Evolutionary conservation across 2,888 invertebrate genomes (phyloP).

Genomic region (Serrognathus titanus): DNA sequence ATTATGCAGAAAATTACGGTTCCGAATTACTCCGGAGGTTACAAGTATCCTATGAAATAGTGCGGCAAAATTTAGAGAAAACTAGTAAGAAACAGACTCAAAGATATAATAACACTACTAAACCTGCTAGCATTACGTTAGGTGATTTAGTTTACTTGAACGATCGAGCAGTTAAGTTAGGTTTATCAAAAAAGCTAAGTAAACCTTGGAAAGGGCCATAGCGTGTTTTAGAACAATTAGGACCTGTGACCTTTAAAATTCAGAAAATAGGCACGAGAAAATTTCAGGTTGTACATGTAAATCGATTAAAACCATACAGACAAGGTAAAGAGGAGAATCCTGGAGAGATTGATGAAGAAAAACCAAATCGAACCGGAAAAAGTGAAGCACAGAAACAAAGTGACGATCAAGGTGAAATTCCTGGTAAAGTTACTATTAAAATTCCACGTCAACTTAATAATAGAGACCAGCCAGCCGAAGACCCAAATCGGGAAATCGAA

Average conservation of each 20-base stretch:
- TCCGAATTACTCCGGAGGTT: conserved; percentile 10
- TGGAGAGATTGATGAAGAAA: background rate
- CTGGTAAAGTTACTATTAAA: no score
- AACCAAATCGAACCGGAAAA: no score
- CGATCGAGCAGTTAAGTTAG: background rate
- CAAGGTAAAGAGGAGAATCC: background rate
- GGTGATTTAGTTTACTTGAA: background rate
- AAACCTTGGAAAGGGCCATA: conserved; percentile 1
- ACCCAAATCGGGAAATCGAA: no score
- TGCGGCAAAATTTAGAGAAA: background rate
- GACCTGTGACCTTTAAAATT: conserved; percentile 1
- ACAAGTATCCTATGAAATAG: background rate
- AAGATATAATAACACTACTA: conserved; percentile 1
- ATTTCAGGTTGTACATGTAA: background rate
- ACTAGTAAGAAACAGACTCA: no score
- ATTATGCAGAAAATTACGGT: conserved; percentile 22
- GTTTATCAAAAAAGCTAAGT: background rate
- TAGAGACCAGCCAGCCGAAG: no score
- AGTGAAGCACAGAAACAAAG: no score
- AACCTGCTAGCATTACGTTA: background rate
- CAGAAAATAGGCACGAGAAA: background rate
- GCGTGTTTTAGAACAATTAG: background rate
- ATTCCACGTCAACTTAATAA: no score
- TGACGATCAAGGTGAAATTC: no score
- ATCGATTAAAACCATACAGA: background rate